Conservation (phyloP, 2,797 vertebrate genomes). For the Gallirallus australis region DNA sequence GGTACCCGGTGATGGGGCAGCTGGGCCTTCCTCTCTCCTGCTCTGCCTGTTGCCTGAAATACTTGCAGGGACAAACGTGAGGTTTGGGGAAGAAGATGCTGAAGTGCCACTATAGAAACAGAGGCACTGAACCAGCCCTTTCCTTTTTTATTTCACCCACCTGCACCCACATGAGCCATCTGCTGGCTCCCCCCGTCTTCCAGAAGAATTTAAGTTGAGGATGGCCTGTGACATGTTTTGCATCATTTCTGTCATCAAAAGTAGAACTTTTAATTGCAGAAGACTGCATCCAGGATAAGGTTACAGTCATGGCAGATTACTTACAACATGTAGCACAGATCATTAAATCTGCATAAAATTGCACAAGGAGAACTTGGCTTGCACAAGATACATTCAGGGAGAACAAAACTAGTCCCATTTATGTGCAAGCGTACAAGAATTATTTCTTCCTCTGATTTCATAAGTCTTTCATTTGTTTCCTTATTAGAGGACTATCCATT, state of each 20-base stretch:
- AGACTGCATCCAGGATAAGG: not conserved
- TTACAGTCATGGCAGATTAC: not conserved
- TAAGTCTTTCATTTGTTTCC: not conserved
- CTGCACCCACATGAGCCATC: not conserved
- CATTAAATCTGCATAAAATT: conserved; percentile 2
- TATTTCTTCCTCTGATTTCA: not conserved
- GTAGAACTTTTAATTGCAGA: not conserved
- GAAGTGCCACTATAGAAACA: not conserved
- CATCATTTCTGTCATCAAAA: not conserved
- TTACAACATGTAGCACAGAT: not conserved
- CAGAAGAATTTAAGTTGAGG: not conserved
- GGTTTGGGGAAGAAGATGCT: not conserved
- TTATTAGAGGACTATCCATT: not conserved
- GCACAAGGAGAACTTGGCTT: not conserved
- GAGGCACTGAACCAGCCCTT: not conserved
- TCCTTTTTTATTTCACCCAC: not conserved
- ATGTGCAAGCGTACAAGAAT: rapidly evolving
- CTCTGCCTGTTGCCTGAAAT: not conserved
- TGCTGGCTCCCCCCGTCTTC: not conserved
- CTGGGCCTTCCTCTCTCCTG: not conserved
- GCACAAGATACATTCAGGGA: not conserved
- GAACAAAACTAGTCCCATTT: not conserved
- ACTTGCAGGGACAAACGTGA: not conserved
- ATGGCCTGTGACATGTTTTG: not conserved
- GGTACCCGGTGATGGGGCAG: not conserved